Evolutionary conservation across 1,140 invertebrate species (phyloP), one percentile per base, ranked within the genome.

Genomic region (Muscidifurax raptorellus): DNA sequence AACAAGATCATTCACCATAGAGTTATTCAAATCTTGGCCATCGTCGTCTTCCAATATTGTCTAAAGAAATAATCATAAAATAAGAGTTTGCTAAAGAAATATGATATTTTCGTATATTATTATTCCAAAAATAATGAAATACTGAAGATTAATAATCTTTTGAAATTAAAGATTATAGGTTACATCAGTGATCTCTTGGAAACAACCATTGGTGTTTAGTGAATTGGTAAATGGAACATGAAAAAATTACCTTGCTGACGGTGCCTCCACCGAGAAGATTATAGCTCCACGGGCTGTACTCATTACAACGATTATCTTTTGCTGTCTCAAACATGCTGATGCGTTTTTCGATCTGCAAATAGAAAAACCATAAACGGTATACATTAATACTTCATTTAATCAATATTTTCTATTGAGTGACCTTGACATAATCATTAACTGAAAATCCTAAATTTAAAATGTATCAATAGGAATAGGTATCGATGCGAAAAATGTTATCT

Each of bases 1-100:
- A 86, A 95, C 95, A 88, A 95, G 91, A 89, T 95, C 95, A 85
- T 94, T 94, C 71, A 95, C 94, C 94, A 95, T 94, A n/a, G 94
- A 93, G 87, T 94, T 95, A 87, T 95, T 94, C 84, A 95, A 84
- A 87, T 92, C 93, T 86, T 91, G 90, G 77, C 89, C 88, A 76
- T 93, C 93, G 40, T 94, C 92, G 89, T 94, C 94, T 89, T 95
- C 94, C 91, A 92, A 90, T 83, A 83, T 82, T 22, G 76, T 69
- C 77, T 83, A n/a, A 22, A 82, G 67, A 15, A 7, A 59, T 59
- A 66, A 1, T 52, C 18, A 47, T 40, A 52, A 69, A 69, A 79
- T n/a, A 25, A 67, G 25, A 27, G 28, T 71, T 47, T 79, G 28
- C 47, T 0, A 22, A n/a, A 22, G 7, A 64, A 64, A 12, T 64